These are phyloP conservation scores for Pantherophis vulpinus DNA, from an alignment of 2,797 vertebrate genomes.

Conservation along the genomic window DNA sequence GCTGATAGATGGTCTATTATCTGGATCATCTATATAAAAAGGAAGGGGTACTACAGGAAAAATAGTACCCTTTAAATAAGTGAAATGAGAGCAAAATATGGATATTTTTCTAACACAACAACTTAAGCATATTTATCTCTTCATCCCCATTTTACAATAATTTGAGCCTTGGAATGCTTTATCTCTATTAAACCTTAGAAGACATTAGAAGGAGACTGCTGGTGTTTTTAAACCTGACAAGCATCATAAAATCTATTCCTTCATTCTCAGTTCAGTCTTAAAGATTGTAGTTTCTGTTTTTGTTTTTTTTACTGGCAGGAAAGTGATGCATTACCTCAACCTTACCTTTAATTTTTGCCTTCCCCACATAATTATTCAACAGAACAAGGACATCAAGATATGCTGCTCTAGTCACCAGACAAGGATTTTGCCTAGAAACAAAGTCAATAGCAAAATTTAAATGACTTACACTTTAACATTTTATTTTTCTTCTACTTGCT, in stretches of 20 bases:
- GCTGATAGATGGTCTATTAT: not conserved
- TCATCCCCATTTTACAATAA: not conserved
- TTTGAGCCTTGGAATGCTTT: not conserved
- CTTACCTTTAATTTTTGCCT: conserved; percentile 53
- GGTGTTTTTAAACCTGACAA: not conserved
- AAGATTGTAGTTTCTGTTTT: not conserved
- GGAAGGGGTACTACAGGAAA: not conserved
- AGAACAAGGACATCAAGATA: conserved; percentile 82
- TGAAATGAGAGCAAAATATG: not conserved
- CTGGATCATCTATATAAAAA: not conserved
- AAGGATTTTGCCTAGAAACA: conserved; percentile 80
- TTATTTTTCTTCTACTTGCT: not conserved
- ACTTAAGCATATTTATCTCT: not conserved
- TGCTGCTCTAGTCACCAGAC: conserved; percentile 88
- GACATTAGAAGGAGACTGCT: not conserved
- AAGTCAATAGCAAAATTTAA: not conserved
- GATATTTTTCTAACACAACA: not conserved
- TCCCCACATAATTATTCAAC: conserved; percentile 71
- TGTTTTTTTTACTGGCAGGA: accelerated
- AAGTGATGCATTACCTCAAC: conserved; percentile 45
- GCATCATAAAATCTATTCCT: not conserved
- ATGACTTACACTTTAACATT: not conserved
- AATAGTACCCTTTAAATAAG: not conserved
- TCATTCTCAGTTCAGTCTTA: conserved; percentile 4
- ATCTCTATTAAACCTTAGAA: not conserved